phyloP scores from a whole-genome alignment of 2,113 vertebrate genomes.

The Cygnus atratus region DNA sequence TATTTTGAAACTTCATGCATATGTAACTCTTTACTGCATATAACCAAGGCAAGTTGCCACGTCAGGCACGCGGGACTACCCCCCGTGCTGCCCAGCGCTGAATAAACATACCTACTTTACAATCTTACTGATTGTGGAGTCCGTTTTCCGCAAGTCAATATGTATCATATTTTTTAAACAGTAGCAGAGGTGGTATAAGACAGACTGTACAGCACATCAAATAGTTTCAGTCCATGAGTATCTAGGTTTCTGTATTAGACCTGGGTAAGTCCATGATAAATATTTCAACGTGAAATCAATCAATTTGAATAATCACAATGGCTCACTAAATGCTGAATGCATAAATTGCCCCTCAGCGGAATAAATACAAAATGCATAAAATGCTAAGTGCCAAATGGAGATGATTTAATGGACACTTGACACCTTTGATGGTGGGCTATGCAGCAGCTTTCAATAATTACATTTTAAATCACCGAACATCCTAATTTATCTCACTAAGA shows the following conservation, averaged over 20 bases:
- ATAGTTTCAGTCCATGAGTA: neutral
- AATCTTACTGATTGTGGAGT: too few relatives aligned
- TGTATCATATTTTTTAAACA: neutral
- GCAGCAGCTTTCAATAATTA: neutral
- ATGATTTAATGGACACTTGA: neutral
- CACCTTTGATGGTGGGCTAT: neutral
- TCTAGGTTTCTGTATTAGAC: neutral
- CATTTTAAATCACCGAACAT: neutral
- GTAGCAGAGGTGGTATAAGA: neutral
- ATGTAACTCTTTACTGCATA: too few relatives aligned
- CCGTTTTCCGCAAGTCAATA: too few relatives aligned
- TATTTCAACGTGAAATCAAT: neutral
- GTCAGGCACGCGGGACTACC: too few relatives aligned
- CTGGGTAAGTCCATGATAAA: neutral
- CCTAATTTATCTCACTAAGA: neutral
- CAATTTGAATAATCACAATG: neutral
- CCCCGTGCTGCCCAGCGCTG: too few relatives aligned
- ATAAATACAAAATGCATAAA: neutral
- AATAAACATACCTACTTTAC: too few relatives aligned
- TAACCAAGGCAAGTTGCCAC: too few relatives aligned
- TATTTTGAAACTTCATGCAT: too few relatives aligned
- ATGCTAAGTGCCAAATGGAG: neutral
- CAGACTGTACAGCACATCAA: neutral
- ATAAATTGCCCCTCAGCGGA: neutral
- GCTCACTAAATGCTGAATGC: neutral